phyloP scores from a whole-genome alignment of 2,113 vertebrate genomes.

The Elephantulus edwardii region DNA sequence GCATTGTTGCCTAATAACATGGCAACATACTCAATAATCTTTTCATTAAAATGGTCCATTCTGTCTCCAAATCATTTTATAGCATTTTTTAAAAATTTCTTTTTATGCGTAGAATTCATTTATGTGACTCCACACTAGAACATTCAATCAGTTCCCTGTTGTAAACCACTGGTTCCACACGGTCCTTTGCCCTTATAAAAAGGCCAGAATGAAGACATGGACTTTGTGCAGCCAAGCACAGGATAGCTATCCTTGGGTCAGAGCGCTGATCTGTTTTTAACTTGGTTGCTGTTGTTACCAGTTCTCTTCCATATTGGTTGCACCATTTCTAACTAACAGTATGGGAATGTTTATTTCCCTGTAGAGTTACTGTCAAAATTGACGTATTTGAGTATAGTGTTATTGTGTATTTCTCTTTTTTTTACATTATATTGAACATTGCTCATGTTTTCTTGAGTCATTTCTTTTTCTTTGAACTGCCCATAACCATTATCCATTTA shows the following conservation, averaged over 20 bases:
- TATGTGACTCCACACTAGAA: not conserved
- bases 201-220: not conserved
- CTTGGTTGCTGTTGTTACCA: not conserved
- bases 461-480: not conserved
- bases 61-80: not conserved
- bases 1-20: too few relatives aligned
- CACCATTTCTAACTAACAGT: not conserved
- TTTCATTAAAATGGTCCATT: not conserved
- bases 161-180: not conserved
- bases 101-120: not conserved
- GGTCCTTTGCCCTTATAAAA: not conserved
- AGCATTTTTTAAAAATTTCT: not conserved
- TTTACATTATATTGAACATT: not conserved
- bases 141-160: not conserved
- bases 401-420: constrained; percentile 16
- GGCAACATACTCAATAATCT: too few relatives aligned
- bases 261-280: not conserved
- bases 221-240: too few relatives aligned
- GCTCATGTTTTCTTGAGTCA: not conserved
- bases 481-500: not conserved
- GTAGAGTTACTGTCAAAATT: not conserved
- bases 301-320: not conserved
- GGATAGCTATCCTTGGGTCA: not conserved
- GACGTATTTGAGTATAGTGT: not conserved
- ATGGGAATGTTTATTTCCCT: not conserved